Evolutionary conservation across 2,888 invertebrate genomes (phyloP), one percentile per base, ranked within the genome.

Genomic region (Tetranychus piercei): DNA sequence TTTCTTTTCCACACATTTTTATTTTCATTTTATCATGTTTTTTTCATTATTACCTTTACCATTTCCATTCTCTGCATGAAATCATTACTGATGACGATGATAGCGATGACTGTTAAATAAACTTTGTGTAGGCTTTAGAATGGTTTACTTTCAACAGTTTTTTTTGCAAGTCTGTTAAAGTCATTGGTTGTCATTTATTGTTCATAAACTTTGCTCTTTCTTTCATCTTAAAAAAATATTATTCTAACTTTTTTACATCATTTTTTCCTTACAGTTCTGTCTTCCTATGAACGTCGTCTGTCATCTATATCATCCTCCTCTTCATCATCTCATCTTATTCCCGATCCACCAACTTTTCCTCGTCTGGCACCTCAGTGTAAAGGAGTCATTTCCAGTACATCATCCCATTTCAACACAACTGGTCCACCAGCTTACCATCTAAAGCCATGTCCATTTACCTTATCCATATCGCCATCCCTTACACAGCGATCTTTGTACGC

Each of bases 401-500:
- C 44, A 11, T 64, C 55, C 15, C 73, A 64, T 5, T 65, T 73
- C 55, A 71, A 43, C 15, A 71, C 43, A n/a, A 44, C 43, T 7
- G 44, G 44, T 44, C 34, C 44, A 23, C 44, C 43, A 44, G 18
- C 44, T 15, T 71, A 44, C 71, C 71, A 71, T 44, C 9, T 71
- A 20, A 77, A 76, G 70, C 77, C 78, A 11, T 76, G 76, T 22
- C 77, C 78, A 11, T 76, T 77, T 20, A 78, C 78, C 23, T 72
- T 78, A 15, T 77, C 78, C 64, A 77, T 78, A 20, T 78, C 77
- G 7, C 78, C 78, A 18, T 76, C 78, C 6, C 71, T 79, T 15
- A 76, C 78, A 2, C 78, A 79, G 66, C 70, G 78, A 64, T 79
- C 78, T 9, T 76, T 79, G 1, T 79, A 79, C 72, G 78, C 78